A percentile compares a stretch with the other conserved stretches of the same genome.
Evolutionary conservation across 2,888 invertebrate genomes (phyloP).

Genomic region (Leptothorax acervorum): DNA sequence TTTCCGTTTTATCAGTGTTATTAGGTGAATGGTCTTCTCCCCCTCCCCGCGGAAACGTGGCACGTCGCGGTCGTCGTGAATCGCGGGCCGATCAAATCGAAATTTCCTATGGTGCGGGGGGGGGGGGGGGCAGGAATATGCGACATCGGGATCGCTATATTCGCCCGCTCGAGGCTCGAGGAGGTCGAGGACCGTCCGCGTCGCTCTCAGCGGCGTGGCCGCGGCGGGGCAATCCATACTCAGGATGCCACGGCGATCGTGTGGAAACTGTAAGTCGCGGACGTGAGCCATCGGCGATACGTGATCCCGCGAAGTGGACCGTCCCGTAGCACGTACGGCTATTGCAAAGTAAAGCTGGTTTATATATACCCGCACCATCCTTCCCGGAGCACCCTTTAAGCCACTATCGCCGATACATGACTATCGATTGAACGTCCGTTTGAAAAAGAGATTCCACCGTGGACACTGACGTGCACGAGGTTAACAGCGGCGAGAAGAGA

Average conservation of each 20-base stretch:
- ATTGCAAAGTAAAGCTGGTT: constrained; percentile 64
- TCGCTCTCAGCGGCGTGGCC: constrained; percentile 44
- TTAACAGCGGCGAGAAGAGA: neutral
- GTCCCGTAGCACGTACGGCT: constrained; percentile 44
- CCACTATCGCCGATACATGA: constrained; percentile 56
- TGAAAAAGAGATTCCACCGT: constrained; percentile 21
- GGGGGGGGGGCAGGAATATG: constrained; percentile 33
- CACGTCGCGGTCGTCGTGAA: constrained; percentile 18
- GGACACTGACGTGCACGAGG: neutral
- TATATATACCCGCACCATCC: constrained; percentile 47
- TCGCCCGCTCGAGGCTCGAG: neutral
- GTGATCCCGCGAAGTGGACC: constrained; percentile 70
- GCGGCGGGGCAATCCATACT: constrained; percentile 37
- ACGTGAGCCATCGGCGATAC: constrained; percentile 77
- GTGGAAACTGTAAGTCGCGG: constrained; percentile 74
- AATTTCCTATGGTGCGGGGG: constrained; percentile 30
- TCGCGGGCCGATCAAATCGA: constrained; percentile 50
- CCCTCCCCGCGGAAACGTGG: neutral
- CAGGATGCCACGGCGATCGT: constrained; percentile 67
- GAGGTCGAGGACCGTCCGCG: constrained; percentile 53
- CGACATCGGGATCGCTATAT: constrained; percentile 36
- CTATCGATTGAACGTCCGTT: constrained; percentile 38
- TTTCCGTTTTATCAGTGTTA: constrained; percentile 33
- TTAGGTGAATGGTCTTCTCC: constrained; percentile 2
- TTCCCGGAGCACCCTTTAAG: constrained; percentile 53